Evolutionary conservation across 2,888 invertebrate genomes (phyloP), one percentile per base, ranked within the genome.

Genomic region (Lucinisca nassula): DNA sequence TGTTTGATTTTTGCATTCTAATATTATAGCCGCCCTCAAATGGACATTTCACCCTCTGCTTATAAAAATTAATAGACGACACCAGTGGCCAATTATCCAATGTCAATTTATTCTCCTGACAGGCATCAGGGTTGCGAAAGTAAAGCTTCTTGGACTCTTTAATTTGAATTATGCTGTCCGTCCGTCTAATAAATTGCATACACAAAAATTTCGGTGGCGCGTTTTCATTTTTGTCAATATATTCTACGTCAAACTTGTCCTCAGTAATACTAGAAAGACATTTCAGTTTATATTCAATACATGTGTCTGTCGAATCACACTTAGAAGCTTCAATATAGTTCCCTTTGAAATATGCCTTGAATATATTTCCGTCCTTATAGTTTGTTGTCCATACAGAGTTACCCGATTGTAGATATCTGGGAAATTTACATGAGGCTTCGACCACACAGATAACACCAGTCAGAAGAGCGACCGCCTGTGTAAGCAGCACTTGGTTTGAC

Each of bases 41-140:
- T 0, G 93, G 93, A 77, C 92, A 93, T 14, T 72, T 58, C 3
- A 91, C 85, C 27, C 84, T 83, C 24, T 87, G 81, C 6, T 85
- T 75, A 14, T 77, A 78, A n/a, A 85, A 87, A 88, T 92, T 76
- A 89, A 94, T 93, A 88, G 81, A 79, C 2, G 90, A 88, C 14
- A 94, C 90, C 37, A 94, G 77, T 0, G 95, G 95, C 93, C 94
- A 94, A 37, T 93, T 91, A 72, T 95, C 95, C n/a, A 94, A 77
- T 32, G 85, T 91, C 85, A 95, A 85, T 32, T 89, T 82, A 1
- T 84, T 49, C 8, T 94, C 94, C 38, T 92, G 85, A 77, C 95
- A 95, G n/a, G 89, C 73, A 32, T 82, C 73, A 17, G 90, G 85
- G 77, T 75, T 87, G 24, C 85, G 81, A 38, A 73, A 85, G 12